Base-by-base conservation (phyloP, 2,797 vertebrate genomes). In the Lepilemur ruficaudatus region DNA sequence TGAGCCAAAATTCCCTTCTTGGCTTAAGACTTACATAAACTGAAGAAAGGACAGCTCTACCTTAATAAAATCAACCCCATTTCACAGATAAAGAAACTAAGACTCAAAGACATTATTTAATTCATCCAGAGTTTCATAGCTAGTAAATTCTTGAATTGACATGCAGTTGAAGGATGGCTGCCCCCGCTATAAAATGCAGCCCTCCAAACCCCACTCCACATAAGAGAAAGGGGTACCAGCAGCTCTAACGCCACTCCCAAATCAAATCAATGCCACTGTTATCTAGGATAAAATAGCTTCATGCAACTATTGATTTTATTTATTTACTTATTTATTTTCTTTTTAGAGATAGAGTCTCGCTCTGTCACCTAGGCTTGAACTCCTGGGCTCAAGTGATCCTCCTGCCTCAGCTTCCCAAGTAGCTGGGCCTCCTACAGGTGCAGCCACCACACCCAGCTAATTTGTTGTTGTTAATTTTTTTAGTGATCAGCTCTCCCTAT, bases 41-140 rank as follows among this genome's bases (percentile, higher is more conserved):
- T 15, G 38, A 73, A 25, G 8, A 23, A 76, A 91, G 9, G 22
- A 69, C 23, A n/a, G 6, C 1, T 93, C 12, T 63, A 4, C 28
- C 15, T 61, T 82, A 48, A 50, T 48, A 11, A 88, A 72, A 57
- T 48, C n/a, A 65, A 41, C 50, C 38, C 80, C 23, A 41, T 61
- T 69, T 92, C n/a, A 57, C 35, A 93, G 15, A 88, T 23, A 38
- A 90, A 78, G 10, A 32, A 84, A 50, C 7, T 52, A 57, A 57
- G 22, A 52, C 38, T 63, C 75, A 48, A 48, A 48, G 8, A 63
- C 46, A 63, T 18, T 35, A 32, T 67, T 76, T 67, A 38, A 69
- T 85, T 86, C 43, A 65, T 17, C 48, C 46, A 67, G n/a, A 43
- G 32, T 46, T n/a, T 75, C 48, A 4, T 48, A 52, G 22, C 7